Evolutionary conservation across 2,888 invertebrate species (phyloP), one percentile per base, ranked within the genome.

Genomic region (Acanthosepion pharaonis): DNA sequence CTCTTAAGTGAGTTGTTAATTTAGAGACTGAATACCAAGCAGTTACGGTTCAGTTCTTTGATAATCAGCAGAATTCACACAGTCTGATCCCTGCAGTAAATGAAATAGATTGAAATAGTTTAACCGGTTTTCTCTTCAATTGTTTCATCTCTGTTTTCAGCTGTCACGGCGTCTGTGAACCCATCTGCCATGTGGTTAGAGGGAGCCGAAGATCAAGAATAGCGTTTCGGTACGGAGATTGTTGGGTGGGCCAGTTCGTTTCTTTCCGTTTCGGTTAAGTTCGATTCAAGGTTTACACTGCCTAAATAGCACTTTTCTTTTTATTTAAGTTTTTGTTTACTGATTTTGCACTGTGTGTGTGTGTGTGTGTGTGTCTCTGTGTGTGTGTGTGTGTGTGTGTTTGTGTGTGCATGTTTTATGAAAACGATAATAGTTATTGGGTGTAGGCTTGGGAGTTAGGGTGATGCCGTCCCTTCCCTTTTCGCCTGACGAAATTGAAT

Each of bases 61-160:
- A 33, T 78, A 78, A 78, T 78, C n/a, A 78, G n/a, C 15, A 33
- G 78, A 33, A 78, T 78, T 78, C 78, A 11, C n/a, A 33, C 78
- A 33, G n/a, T 23, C 78, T 18, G 78, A 25, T 78, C 78, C 33
- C 15, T n/a, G n/a, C 5, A 78, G 78, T 78, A n/a, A 78, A 78
- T 78, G 78, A 78, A 78, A 78, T 78, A 78, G 33, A 78, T 78
- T 78, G 78, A 78, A 78, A 78, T 78, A 78, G 78, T 78, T 78
- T 78, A 78, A 78, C n/a, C 78, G n/a, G 78, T 11, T n/a, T 78
- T 78, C 78, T 78, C 78, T 78, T 78, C 78, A 78, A n/a, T 78
- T 78, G 78, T 78, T 78, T 78, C 78, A n/a, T 78, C 78, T 78
- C 33, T 78, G 78, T 18, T 78, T 78, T 78, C 78, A 78, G 78